A percentile compares a stretch with the other conserved stretches of the same genome.
phyloP scores from a whole-genome alignment of 2,113 vertebrate genomes.

The Thamnaconus septentrionalis region DNA sequence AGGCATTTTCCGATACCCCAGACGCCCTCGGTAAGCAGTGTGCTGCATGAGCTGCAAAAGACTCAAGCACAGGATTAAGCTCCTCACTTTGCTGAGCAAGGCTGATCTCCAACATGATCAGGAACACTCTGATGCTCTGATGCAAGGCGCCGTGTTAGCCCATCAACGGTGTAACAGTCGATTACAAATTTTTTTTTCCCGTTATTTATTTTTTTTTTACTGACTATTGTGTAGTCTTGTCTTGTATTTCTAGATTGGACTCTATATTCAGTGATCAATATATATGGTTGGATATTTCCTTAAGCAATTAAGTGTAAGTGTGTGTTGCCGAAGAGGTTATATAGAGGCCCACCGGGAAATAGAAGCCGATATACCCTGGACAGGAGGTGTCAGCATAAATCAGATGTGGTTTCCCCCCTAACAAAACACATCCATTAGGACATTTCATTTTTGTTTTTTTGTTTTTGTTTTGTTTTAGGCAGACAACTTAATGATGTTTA shows the following conservation, averaged over 20 bases:
- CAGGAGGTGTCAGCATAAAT: slow-evolving; percentile 62
- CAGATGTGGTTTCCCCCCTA: slow-evolving; percentile 49
- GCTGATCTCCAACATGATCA: slow-evolving; percentile 1
- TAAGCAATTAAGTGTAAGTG: slow-evolving; percentile 68
- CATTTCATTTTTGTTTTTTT: not conserved
- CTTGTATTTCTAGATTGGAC: slow-evolving; percentile 33
- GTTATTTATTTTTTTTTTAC: not conserved
- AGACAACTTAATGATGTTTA: slow-evolving; percentile 44
- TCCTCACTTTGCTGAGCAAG: slow-evolving; percentile 10
- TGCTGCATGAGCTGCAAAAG: too few species aligned
- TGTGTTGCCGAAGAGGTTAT: slow-evolving; percentile 36
- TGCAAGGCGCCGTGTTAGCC: not conserved
- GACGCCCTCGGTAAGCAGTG: too few species aligned
- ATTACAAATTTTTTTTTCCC: not conserved
- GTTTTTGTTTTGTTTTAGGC: slow-evolving; percentile 27
- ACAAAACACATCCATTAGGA: slow-evolving; percentile 54
- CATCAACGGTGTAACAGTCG: not conserved
- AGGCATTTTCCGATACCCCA: too few species aligned
- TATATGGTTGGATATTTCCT: slow-evolving; percentile 64
- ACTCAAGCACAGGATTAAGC: slow-evolving; percentile 7
- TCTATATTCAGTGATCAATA: slow-evolving; percentile 61
- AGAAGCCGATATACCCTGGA: slow-evolving; percentile 47
- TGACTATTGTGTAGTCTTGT: slow-evolving; percentile 6
- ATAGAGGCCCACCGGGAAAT: slow-evolving; percentile 60
- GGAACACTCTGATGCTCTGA: not conserved